These are phyloP conservation scores for Ricordea florida DNA, from an alignment of 92 coral and sea anemone genomes.

Conservation along the genomic window DNA sequence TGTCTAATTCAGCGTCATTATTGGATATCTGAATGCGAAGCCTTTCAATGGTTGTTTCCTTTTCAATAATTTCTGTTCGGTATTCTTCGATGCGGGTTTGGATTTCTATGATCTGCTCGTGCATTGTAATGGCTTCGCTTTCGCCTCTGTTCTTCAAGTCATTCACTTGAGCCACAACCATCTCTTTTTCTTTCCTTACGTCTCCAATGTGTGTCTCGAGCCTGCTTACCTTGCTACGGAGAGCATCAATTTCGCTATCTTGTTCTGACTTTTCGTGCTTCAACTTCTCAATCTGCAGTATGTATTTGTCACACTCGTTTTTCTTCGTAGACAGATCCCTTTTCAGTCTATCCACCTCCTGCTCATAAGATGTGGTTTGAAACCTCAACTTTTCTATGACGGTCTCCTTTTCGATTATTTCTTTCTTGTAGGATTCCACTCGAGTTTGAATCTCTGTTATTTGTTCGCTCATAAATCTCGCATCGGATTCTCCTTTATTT, in stretches of 20 bases:
- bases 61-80: slow-evolving; percentile 80
- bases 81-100: slow-evolving; percentile 87
- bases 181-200: slow-evolving; percentile 77
- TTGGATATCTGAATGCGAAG: slow-evolving; percentile 69
- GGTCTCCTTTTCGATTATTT: slow-evolving; percentile 80
- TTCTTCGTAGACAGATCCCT: slow-evolving; percentile 82
- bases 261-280: slow-evolving; percentile 81
- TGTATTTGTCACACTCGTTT: slow-evolving; percentile 63
- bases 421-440: slow-evolving; percentile 76
- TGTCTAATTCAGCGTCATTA: slow-evolving; percentile 79
- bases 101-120: slow-evolving; percentile 78
- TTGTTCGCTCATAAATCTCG: slow-evolving; percentile 62
- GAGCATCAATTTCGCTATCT: slow-evolving; percentile 63
- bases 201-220: slow-evolving; percentile 79
- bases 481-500: slow-evolving; percentile 71
- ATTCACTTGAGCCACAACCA: slow-evolving; percentile 61
- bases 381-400: slow-evolving; percentile 79
- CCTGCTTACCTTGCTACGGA: slow-evolving; percentile 69
- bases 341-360: slow-evolving; percentile 78
- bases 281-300: slow-evolving; percentile 62
- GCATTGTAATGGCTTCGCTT: slow-evolving; percentile 72
- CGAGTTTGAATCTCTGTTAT: slow-evolving; percentile 70
- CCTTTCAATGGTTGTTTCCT: slow-evolving; percentile 82
- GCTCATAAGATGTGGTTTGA: slow-evolving; percentile 75
- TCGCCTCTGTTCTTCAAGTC: slow-evolving; percentile 79